phyloP scores from a whole-genome alignment of 1,140 invertebrate genomes.

The Halictus rubicundus region DNA sequence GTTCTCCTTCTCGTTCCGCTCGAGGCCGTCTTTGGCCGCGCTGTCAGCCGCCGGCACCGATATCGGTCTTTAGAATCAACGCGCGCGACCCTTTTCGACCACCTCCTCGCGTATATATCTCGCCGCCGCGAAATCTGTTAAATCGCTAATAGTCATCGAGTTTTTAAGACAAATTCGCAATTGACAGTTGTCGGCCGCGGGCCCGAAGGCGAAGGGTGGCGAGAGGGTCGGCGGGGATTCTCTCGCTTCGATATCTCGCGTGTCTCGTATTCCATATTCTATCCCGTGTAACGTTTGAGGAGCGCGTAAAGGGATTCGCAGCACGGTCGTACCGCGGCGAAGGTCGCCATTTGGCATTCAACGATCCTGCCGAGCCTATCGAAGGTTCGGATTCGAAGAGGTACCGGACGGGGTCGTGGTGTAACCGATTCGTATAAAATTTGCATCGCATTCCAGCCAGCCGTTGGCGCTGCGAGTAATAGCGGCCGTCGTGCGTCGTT shows the following conservation, averaged over 20 bases:
- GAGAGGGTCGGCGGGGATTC: too few species aligned
- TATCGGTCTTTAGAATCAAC: constrained; percentile 34
- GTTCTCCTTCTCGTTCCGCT: constrained; percentile 34
- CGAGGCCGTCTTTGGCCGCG: constrained; percentile 51
- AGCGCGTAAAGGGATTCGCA: constrained; percentile 10
- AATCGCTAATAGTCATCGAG: neutral
- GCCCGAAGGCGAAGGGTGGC: too few species aligned
- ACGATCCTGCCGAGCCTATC: constrained; percentile 31
- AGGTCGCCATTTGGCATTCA: constrained; percentile 45
- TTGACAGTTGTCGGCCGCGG: too few species aligned
- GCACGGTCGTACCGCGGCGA: constrained; percentile 8
- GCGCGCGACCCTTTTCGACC: neutral
- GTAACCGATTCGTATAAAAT: constrained; percentile 61
- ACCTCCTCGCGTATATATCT: neutral
- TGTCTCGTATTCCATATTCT: neutral
- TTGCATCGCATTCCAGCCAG: constrained; percentile 57
- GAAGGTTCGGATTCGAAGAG: constrained; percentile 35
- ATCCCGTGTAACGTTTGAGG: neutral
- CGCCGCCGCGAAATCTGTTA: neutral
- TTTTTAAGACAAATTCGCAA: neutral
- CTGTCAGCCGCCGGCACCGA: constrained; percentile 30
- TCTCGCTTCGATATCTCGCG: too few species aligned
- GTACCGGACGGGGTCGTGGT: constrained; percentile 25
- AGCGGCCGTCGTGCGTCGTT: constrained; percentile 44
- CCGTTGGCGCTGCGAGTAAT: constrained; percentile 32